A percentile compares a stretch with the other conserved stretches of the same genome.
phyloP scores from a whole-genome alignment of 2,888 invertebrate genomes.

The Apeira syringaria region DNA sequence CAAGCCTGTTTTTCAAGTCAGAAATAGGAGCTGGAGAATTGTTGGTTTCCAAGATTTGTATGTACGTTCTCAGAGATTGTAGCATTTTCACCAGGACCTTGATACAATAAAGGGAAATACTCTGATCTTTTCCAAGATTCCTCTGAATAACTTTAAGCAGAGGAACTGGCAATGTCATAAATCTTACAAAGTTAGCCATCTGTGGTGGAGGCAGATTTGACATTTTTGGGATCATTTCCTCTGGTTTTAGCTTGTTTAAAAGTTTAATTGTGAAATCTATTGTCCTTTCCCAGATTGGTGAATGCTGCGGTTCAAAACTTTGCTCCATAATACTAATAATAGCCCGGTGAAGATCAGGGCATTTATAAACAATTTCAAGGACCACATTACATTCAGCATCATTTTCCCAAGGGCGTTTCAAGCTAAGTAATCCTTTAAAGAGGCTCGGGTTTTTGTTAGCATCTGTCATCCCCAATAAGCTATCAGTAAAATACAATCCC shows the following conservation, averaged over 20 bases:
- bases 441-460: slow-evolving; percentile 84
- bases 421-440: slow-evolving; percentile 84
- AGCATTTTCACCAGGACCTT: slow-evolving; percentile 82
- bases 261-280: slow-evolving; percentile 71
- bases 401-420: slow-evolving; percentile 88
- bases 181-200: slow-evolving; percentile 76
- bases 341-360: slow-evolving; percentile 88
- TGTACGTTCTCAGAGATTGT: slow-evolving; percentile 75
- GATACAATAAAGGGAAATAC: slow-evolving; percentile 72
- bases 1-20: slow-evolving; percentile 66
- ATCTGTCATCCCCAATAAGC: slow-evolving; percentile 84
- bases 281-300: slow-evolving; percentile 80
- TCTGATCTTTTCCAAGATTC: slow-evolving; percentile 59
- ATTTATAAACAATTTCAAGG: slow-evolving; percentile 85
- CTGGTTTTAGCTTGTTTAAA: slow-evolving; percentile 70
- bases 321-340: slow-evolving; percentile 84
- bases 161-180: slow-evolving; percentile 73
- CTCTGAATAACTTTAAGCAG: slow-evolving; percentile 71
- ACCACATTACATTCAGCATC: slow-evolving; percentile 85
- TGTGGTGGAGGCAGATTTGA: slow-evolving; percentile 73
- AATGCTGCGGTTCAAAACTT: slow-evolving; percentile 84
- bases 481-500: slow-evolving; percentile 91
- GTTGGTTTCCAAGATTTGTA: slow-evolving; percentile 73
- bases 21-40: slow-evolving; percentile 44
- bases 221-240: slow-evolving; percentile 73